A percentile compares a stretch with the other conserved stretches of the same genome.
Evolutionary conservation across 1,140 invertebrate species (phyloP).

Genomic region (Drosophila melanica): DNA sequence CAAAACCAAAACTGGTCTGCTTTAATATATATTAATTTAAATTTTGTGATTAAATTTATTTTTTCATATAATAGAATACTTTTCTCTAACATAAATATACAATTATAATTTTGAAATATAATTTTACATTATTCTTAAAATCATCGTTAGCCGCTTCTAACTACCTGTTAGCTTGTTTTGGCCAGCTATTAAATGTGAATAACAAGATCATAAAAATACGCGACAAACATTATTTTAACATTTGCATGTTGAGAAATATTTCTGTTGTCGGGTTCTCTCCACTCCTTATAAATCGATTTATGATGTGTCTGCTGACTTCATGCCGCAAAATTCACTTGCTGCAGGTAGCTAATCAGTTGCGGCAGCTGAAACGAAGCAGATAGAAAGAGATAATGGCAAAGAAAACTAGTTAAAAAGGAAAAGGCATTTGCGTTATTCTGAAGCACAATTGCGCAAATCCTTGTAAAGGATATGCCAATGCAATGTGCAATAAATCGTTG

Average conservation of each 20-base stretch:
- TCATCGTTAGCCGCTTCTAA: not conserved
- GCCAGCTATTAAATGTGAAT: conserved; percentile 62
- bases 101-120: too few relatives aligned
- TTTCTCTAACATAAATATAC: too few relatives aligned
- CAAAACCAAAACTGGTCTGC: not conserved
- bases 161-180: conserved; percentile 12
- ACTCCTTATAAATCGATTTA: conserved; percentile 65
- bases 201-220: conserved; percentile 66
- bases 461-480: conserved; percentile 17
- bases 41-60: too few relatives aligned
- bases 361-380: not conserved
- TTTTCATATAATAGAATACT: too few relatives aligned
- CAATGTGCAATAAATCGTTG: not conserved
- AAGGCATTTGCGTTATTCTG: conserved; percentile 1
- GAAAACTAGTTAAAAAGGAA: conserved; percentile 1
- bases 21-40: too few relatives aligned
- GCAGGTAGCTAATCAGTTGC: conserved; percentile 34
- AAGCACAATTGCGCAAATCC: conserved; percentile 63
- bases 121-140: too few relatives aligned
- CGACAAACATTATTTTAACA: conserved; percentile 70
- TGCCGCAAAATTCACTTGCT: conserved; percentile 46
- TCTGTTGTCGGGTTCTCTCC: not conserved
- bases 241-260: conserved; percentile 50
- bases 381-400: not conserved
- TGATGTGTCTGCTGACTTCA: conserved; percentile 63